phyloP scores from a whole-genome alignment of 2,797 vertebrate genomes.

The Erpetoichthys calabaricus region DNA sequence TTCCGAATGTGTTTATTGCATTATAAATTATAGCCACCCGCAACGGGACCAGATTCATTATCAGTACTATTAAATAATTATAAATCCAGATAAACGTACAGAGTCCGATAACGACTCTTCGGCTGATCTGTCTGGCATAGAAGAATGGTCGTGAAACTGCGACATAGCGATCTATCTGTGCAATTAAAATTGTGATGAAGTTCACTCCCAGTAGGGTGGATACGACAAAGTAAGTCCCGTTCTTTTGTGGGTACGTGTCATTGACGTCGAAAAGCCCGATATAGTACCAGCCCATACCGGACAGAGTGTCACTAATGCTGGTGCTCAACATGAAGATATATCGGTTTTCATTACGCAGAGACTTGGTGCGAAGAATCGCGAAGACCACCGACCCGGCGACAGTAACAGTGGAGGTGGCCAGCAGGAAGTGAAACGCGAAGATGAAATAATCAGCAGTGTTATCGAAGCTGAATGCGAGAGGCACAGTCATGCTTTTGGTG shows the following conservation, averaged over 20 bases:
- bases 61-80: conserved; percentile 44
- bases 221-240: conserved; percentile 49
- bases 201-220: conserved; percentile 61
- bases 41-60: conserved; percentile 46
- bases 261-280: conserved; percentile 59
- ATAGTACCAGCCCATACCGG: conserved; percentile 55
- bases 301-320: conserved; percentile 58
- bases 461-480: background rate
- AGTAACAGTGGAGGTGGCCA: conserved; percentile 42
- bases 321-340: conserved; percentile 67
- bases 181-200: conserved; percentile 55
- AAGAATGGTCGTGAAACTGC: conserved; percentile 57
- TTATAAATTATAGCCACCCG: conserved; percentile 47
- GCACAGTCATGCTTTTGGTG: background rate
- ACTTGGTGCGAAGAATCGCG: conserved; percentile 36
- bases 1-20: conserved; percentile 47
- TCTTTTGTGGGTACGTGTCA: conserved; percentile 52
- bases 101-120: conserved; percentile 29
- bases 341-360: conserved; percentile 50
- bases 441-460: conserved; percentile 36
- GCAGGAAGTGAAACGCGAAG: conserved; percentile 51
- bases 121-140: conserved; percentile 42
- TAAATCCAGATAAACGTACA: conserved; percentile 56
- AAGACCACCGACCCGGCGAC: conserved; percentile 50
- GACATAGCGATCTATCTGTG: conserved; percentile 58